Percentiles rank a stretch among this genome's conserved stretches.
Conservation (phyloP, 1,140 invertebrate species). For the Triops longicaudatus region DNA sequence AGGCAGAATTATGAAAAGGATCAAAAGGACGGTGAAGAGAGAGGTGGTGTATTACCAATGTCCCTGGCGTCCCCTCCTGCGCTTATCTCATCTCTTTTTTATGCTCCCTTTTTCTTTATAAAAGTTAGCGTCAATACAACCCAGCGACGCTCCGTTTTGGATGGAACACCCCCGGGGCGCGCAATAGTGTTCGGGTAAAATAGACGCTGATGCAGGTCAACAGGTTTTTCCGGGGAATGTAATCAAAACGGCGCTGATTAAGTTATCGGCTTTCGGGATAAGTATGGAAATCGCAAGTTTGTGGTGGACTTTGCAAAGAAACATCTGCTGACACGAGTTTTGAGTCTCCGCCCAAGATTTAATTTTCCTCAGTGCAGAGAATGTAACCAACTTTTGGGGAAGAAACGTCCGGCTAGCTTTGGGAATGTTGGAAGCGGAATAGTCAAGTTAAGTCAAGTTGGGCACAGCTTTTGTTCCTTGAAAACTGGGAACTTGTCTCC, state of each 20-base stretch:
- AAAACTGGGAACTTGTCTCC: too few relatives aligned
- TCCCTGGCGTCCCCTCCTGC: not conserved
- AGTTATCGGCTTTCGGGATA: not conserved
- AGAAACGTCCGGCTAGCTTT: not conserved
- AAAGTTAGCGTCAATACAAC: not conserved
- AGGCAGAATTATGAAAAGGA: not conserved
- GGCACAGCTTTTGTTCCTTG: too few relatives aligned
- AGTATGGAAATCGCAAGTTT: not conserved
- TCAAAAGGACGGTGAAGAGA: not conserved
- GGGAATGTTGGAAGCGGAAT: not conserved
- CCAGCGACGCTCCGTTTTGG: not conserved
- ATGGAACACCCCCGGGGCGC: not conserved
- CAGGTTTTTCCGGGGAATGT: conserved; percentile 10
- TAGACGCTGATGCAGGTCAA: not conserved
- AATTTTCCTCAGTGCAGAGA: not conserved
- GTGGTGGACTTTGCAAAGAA: not conserved
- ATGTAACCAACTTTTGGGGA: not conserved
- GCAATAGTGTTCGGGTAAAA: not conserved
- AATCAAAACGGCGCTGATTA: not conserved
- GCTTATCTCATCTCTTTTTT: not conserved
- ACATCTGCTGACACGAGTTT: not conserved
- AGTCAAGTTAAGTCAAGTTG: not conserved
- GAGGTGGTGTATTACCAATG: not conserved
- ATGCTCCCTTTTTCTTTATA: not conserved
- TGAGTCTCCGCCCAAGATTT: not conserved